Evolutionary conservation across 2,113 vertebrate species (phyloP).

Genomic region (Polypterus senegalus): DNA sequence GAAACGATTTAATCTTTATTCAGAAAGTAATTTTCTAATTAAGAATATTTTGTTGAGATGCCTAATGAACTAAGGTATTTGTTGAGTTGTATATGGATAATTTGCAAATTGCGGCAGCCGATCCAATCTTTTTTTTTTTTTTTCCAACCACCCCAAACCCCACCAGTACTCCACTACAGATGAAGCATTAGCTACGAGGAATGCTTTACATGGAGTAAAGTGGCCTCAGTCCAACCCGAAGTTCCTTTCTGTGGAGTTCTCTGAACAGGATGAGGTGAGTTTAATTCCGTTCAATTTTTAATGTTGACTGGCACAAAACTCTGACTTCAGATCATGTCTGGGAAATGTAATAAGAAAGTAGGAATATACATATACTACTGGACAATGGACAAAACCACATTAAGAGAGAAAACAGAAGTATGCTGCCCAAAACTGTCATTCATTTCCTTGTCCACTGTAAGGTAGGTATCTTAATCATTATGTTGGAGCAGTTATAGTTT

Average conservation of each 20-base stretch:
- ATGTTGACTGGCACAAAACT: background rate
- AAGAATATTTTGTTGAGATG: too few relatives aligned
- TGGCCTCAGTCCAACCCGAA: conserved; percentile 86
- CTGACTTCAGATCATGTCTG: background rate
- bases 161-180: conserved; percentile 64
- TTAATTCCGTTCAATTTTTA: background rate
- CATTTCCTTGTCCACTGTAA: too few relatives aligned
- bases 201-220: conserved; percentile 72
- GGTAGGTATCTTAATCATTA: too few relatives aligned
- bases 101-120: too few relatives aligned
- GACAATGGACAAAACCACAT: too few relatives aligned
- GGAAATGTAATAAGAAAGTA: background rate
- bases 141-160: background rate
- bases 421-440: too few relatives aligned
- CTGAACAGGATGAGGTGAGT: conserved; percentile 71
- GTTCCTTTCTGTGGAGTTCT: conserved; percentile 72
- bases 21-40: too few relatives aligned
- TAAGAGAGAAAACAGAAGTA: too few relatives aligned
- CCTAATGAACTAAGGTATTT: too few relatives aligned
- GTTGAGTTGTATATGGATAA: too few relatives aligned
- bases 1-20: too few relatives aligned
- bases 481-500: too few relatives aligned
- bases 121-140: background rate
- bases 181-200: conserved; percentile 64
- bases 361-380: background rate